These are phyloP conservation scores for Poeciliopsis turrubarensis DNA, from an alignment of 2,113 vertebrate species.

Conservation along the genomic window DNA sequence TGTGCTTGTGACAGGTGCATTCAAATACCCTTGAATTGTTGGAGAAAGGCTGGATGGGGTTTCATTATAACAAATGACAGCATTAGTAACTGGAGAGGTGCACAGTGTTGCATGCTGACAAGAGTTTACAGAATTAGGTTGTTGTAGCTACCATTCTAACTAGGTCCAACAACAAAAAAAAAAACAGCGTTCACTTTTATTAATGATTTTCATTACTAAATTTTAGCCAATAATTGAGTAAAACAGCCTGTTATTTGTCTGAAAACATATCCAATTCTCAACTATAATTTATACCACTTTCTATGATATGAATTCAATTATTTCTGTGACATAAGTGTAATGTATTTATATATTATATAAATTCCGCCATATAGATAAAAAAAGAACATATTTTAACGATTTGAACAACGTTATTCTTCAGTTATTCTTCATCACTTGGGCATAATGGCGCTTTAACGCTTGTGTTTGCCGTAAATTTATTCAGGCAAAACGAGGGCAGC, in stretches of 20 bases:
- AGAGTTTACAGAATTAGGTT: neutral
- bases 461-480: slow-evolving; percentile 9
- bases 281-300: neutral
- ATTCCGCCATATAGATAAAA: neutral
- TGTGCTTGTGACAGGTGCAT: slow-evolving; percentile 38
- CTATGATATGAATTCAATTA: neutral
- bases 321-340: no score
- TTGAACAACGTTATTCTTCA: neutral
- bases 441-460: neutral
- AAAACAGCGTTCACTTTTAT: neutral
- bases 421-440: neutral
- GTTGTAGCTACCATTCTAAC: neutral
- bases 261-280: neutral
- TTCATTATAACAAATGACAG: neutral
- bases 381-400: neutral
- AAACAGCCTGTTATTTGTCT: neutral
- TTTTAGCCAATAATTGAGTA: neutral
- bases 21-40: neutral
- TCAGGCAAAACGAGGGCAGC: slow-evolving; percentile 58
- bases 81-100: neutral
- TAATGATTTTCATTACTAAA: neutral
- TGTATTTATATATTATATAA: no score
- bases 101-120: no score
- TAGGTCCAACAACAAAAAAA: neutral
- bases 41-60: neutral